Conservation (phyloP, 2,888 invertebrate genomes). For the Hypomecis atomaria region DNA sequence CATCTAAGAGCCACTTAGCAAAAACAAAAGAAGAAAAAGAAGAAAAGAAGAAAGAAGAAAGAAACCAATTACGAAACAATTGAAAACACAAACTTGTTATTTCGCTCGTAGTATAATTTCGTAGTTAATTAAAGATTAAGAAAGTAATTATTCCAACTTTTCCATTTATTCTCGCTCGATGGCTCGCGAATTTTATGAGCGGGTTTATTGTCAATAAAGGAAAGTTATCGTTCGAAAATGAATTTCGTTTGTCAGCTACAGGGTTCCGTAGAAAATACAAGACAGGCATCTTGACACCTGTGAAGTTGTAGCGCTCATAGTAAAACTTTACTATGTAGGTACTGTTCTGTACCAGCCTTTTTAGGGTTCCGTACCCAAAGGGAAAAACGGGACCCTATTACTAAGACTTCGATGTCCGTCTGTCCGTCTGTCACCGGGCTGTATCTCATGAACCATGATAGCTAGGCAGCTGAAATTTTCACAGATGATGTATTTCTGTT, state of each 20-base stretch:
- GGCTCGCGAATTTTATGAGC: slow-evolving; percentile 38
- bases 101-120: slow-evolving; percentile 31
- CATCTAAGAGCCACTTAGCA: background rate
- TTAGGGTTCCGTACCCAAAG: too few species aligned
- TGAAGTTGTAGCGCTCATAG: background rate
- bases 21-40: slow-evolving; percentile 23
- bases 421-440: too few species aligned
- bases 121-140: slow-evolving; percentile 42
- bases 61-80: slow-evolving; percentile 24
- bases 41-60: too few species aligned
- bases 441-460: too few species aligned
- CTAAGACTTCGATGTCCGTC: too few species aligned
- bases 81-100: slow-evolving; percentile 26
- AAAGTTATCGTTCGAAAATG: slow-evolving; percentile 42
- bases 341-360: too few species aligned
- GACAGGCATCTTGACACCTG: slow-evolving; percentile 4
- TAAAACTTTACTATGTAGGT: too few species aligned
- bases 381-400: too few species aligned
- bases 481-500: too few species aligned
- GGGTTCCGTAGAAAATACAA: slow-evolving; percentile 15
- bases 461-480: too few species aligned
- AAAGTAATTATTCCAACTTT: slow-evolving; percentile 45
- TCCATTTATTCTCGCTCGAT: slow-evolving; percentile 41
- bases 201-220: slow-evolving; percentile 43
- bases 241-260: slow-evolving; percentile 35